Evolutionary conservation across 35 echinoderm and acorn worm species (phyloP), one percentile per base, ranked within the genome.

Genomic region (Apostichopus japonicus): DNA sequence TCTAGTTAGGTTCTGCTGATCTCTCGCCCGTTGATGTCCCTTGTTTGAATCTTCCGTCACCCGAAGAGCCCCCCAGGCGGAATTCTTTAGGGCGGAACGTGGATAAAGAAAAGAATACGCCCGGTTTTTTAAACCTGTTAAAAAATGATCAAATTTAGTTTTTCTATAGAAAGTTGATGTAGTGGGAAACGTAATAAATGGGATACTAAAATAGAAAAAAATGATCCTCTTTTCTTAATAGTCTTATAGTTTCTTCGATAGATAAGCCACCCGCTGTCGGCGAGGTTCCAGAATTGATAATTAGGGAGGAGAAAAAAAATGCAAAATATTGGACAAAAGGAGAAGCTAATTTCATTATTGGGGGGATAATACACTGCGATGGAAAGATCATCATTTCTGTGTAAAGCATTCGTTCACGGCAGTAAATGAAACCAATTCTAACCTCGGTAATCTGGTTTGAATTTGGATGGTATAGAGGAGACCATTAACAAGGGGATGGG

Each of bases 201-300:
- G 51, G 23, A 84, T 75, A 84, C 54, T 53, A 84, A 84, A 84
- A 16, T 17, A 58, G 17, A 84, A 84, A 84, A 84, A 54, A 53
- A 56, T 59, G 53, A 58, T 84, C 54, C 63, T n/a, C n/a, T 84
- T 57, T n/a, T 17, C 21, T 57, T 57, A 84, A 57, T 57, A 53
- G 27, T 58, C 15, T n/a, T 84, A 10, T 17, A n/a, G 33, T 83
- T 53, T 58, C 7, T 59, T 13, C 21, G 53, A 84, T 23, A 84
- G 81, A 84, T 57, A 84, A 84, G 54, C 23, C 23, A 84, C 81
- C 81, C 81, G 81, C 81, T 84, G 81, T 84, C 81, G 81, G 81
- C 53, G 81, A 84, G 17, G 54, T 84, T 84, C 54, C 22, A 21
- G 56, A 58, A 84, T 57, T 84, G 81, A 84, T 84, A 57, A 84